A percentile compares a stretch with the other conserved stretches of the same genome.
Conservation (phyloP, 2,888 invertebrate genomes). For the Ichneumoninae sp. region DNA sequence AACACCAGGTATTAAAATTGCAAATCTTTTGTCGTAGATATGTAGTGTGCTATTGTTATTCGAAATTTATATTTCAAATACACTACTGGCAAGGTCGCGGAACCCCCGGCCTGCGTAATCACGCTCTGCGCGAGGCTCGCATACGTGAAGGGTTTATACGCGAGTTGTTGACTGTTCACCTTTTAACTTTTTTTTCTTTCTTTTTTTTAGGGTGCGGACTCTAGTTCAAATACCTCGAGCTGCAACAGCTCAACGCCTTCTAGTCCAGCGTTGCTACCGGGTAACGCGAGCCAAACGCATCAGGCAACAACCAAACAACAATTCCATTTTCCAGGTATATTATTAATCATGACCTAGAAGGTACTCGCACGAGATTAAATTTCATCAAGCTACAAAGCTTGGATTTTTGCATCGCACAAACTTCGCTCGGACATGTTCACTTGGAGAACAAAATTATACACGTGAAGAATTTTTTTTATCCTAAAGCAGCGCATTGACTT, state of each 20-base stretch:
- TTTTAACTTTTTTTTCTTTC: neutral
- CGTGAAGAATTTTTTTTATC: no score
- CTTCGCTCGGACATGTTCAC: neutral
- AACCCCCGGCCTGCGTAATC: no score
- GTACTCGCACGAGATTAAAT: neutral
- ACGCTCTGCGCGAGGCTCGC: no score
- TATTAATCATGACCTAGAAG: neutral
- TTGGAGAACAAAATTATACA: neutral
- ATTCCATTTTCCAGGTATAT: conserved; percentile 92
- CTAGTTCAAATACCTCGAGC: conserved; percentile 97
- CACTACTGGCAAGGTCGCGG: no score
- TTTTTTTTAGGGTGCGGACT: conserved; percentile 89
- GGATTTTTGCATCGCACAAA: no score
- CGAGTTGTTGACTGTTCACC: conserved; percentile 18
- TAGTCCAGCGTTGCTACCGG: conserved; percentile 92
- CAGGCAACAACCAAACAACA: conserved; percentile 86
- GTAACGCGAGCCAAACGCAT: conserved; percentile 84
- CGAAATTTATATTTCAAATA: no score
- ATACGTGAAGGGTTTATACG: neutral
- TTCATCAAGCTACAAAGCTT: no score
- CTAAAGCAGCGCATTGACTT: no score
- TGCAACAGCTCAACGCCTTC: conserved; percentile 98
- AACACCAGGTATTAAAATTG: no score
- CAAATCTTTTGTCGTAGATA: no score
- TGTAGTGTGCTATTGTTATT: no score